Evolutionary conservation across 2,888 invertebrate species (phyloP).

Genomic region (Lymantria monacha): DNA sequence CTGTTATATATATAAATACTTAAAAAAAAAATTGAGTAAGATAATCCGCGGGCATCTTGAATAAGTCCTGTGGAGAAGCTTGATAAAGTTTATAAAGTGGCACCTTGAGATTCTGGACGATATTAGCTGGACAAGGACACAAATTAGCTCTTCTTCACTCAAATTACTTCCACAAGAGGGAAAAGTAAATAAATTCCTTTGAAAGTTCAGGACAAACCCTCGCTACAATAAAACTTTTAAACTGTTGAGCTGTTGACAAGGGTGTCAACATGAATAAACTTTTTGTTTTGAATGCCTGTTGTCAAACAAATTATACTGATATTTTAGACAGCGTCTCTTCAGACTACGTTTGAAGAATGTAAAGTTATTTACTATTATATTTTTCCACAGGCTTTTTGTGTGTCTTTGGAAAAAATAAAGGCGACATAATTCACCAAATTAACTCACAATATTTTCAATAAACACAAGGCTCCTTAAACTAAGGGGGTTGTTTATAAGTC

Average conservation of each 20-base stretch:
- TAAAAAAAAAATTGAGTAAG: too few species aligned
- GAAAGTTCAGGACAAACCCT: not conserved
- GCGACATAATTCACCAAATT: too few species aligned
- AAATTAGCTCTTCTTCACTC: not conserved
- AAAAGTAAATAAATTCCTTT: not conserved
- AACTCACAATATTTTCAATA: too few species aligned
- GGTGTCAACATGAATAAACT: not conserved
- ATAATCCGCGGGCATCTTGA: too few species aligned
- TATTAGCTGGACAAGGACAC: not conserved
- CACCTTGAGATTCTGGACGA: not conserved
- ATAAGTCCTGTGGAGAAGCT: not conserved
- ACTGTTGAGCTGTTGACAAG: not conserved
- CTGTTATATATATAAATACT: too few species aligned
- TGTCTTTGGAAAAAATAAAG: not conserved
- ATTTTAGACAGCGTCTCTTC: not conserved
- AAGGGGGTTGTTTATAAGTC: too few species aligned
- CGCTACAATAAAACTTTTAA: not conserved
- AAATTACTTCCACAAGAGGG: conserved; percentile 2
- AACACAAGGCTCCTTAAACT: too few species aligned
- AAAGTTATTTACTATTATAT: not conserved
- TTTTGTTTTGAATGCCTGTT: not conserved
- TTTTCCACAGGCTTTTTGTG: not conserved
- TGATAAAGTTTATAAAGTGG: not conserved
- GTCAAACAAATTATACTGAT: not conserved
- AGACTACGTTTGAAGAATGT: not conserved